Base-by-base conservation (phyloP, 2,113 vertebrate species). In the Alouatta palliata region DNA sequence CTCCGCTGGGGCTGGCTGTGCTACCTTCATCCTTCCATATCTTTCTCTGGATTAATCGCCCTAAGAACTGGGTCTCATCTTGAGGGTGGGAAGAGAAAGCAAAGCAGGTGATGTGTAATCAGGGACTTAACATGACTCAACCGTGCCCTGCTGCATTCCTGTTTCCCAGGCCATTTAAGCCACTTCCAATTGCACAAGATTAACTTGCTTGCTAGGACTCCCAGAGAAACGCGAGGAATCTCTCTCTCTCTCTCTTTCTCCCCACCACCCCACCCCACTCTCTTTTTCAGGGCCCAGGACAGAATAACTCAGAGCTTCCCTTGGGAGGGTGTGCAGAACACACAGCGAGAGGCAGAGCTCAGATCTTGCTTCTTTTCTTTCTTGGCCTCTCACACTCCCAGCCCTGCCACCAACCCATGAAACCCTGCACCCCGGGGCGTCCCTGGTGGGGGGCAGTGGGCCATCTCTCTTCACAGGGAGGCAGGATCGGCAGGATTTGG, bases 391-490 rank as follows among this genome's bases (percentile, higher is more conserved):
- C 11, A 10, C n/a, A 94, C 35, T 75, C 77, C 91, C 45, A 54
- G 37, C 32, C 32, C 43, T 66, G 80, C 75, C 0, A 0, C 84
- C 71, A 70, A 11, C 64, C 54, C 40, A 13, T 61, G 95, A 97
- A 97, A 96, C 87, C 90, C 0, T 0, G 96, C 90, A 97, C 92
- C 85, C 90, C 1, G 2, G 85, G 94, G 87, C 88, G 68, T 97
- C 96, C 97, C 96, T 77, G 47, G 94, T 17, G 91, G 96, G 80
- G 79, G 8, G 54, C 61, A 32, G 83, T 43, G 77, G 76, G 30
- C 94, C 94, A 79, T 96, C 96, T 98, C 97, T 92, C 95, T 97
- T 98, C 96, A 98, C 97, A 97, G 90, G 94, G 98, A 96, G 89
- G 77, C 9, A 91, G 47, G 96, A 94, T 96, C 93, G 89, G 77